A percentile compares a stretch with the other conserved stretches of the same genome.
phyloP scores from a whole-genome alignment of 2,113 vertebrate species.

The Camelus dromedarius region DNA sequence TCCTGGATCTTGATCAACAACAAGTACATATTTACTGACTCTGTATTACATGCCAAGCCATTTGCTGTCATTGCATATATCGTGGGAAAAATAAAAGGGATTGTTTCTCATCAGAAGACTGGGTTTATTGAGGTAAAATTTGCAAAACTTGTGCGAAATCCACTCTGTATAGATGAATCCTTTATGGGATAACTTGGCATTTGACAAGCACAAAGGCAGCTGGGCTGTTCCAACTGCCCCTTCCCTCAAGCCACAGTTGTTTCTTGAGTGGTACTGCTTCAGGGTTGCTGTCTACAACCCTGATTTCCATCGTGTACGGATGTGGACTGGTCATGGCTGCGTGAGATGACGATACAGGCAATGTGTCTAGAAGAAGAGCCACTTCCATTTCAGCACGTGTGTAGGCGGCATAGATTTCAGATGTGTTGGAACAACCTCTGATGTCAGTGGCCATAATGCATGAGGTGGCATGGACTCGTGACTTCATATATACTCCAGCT shows the following conservation, averaged over 20 bases:
- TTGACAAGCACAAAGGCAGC: not conserved
- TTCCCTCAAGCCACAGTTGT: not conserved
- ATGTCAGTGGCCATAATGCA: not conserved
- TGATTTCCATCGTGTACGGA: not conserved
- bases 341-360: not conserved
- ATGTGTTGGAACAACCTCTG: not conserved
- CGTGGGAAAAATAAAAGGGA: conserved; percentile 29
- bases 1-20: not conserved
- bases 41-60: not conserved
- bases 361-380: not conserved
- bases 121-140: not conserved
- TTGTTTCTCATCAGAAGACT: conserved; percentile 24
- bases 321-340: not conserved
- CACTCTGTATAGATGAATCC: not conserved
- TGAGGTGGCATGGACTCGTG: not conserved
- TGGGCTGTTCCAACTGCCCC: not conserved
- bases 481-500: not conserved
- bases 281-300: not conserved
- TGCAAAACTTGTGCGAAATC: conserved; percentile 6
- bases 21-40: conserved; percentile 29
- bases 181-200: not conserved
- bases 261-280: not conserved
- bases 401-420: not conserved
- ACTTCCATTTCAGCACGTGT: not conserved
- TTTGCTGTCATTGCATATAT: not conserved